These are phyloP conservation scores for Andrena hattorfiana DNA, from an alignment of 2,888 invertebrate genomes.

Conservation along the genomic window DNA sequence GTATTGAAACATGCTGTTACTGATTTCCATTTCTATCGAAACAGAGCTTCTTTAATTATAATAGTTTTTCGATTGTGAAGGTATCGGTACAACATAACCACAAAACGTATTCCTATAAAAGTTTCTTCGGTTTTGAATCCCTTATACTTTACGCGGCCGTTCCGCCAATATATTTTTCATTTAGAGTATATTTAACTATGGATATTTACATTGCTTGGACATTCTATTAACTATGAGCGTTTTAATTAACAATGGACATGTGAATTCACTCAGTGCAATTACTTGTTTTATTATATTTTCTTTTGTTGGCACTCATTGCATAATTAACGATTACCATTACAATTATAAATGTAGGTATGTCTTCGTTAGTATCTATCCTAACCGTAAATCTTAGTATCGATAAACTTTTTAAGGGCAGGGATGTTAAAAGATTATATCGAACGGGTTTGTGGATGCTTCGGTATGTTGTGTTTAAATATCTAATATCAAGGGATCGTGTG, in stretches of 20 bases:
- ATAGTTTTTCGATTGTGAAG: neutral
- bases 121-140: neutral
- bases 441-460: no score
- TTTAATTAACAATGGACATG: neutral
- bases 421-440: slow-evolving; percentile 3
- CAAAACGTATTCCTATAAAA: neutral
- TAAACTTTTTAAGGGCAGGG: neutral
- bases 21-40: neutral
- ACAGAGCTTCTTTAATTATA: neutral
- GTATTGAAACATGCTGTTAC: neutral
- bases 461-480: no score
- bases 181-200: no score
- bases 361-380: neutral
- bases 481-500: no score
- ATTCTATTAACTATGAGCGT: no score
- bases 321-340: neutral
- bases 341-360: neutral
- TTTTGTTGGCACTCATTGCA: neutral
- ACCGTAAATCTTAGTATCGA: neutral
- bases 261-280: neutral
- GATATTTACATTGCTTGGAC: no score
- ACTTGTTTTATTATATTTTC: neutral
- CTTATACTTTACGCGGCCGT: neutral
- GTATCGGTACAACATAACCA: neutral
- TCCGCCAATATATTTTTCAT: neutral